Evolutionary conservation across 2,888 invertebrate genomes (phyloP).

Genomic region (Oscheius sp.): DNA sequence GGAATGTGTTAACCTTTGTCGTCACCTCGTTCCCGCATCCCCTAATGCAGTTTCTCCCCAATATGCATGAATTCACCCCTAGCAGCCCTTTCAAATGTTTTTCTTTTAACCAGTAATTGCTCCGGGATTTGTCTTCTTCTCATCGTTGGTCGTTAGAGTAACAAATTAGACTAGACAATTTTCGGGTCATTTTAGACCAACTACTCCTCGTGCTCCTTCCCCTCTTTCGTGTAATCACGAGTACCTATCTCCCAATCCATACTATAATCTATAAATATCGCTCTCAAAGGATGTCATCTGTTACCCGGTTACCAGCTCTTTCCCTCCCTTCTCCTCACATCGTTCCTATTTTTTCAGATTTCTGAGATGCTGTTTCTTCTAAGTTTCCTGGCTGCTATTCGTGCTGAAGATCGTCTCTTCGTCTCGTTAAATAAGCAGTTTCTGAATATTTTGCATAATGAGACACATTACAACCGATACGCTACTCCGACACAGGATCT

Average conservation of each 20-base stretch:
- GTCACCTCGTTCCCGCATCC: background rate
- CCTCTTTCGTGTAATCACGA: background rate
- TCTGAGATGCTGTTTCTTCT: conserved; percentile 17
- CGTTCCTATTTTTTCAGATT: background rate
- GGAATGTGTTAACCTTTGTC: conserved; percentile 22
- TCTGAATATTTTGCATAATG: conserved; percentile 58
- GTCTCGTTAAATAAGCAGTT: conserved; percentile 57
- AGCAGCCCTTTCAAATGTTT: too few species aligned
- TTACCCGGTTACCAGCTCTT: background rate
- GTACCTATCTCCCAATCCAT: background rate
- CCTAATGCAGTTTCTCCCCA: conserved; percentile 13
- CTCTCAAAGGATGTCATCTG: too few species aligned
- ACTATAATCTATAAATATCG: too few species aligned
- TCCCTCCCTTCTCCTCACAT: background rate
- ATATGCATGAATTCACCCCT: conserved; percentile 17
- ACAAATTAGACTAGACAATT: conserved; percentile 17
- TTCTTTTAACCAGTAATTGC: background rate
- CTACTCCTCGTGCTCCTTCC: background rate
- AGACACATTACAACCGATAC: conserved; percentile 62
- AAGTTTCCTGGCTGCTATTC: conserved; percentile 28
- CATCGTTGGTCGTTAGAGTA: conserved; percentile 2
- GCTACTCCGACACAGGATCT: conserved; percentile 67
- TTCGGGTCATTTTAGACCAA: background rate
- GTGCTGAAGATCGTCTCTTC: conserved; percentile 43
- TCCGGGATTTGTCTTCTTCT: background rate